A percentile compares a stretch with the other conserved stretches of the same genome.
Conservation (phyloP, 1,140 invertebrate genomes). For the Ceratina australensis region DNA sequence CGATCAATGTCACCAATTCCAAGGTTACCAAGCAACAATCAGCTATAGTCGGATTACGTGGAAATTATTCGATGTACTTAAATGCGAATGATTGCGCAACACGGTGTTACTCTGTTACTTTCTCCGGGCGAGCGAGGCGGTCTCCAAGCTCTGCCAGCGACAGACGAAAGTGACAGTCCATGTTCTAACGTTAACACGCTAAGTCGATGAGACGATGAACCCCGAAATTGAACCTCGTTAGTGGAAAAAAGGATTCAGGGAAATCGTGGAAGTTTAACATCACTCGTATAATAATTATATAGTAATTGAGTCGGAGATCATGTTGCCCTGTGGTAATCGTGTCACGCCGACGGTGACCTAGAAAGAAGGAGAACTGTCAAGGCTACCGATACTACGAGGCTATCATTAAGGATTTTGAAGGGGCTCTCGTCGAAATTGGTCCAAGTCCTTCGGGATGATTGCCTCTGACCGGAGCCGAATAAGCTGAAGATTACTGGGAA, state of each 20-base stretch:
- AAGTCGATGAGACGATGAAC: neutral
- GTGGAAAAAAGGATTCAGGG: no score
- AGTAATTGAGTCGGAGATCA: neutral
- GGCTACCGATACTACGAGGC: neutral
- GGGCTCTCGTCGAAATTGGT: neutral
- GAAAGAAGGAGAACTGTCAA: conserved; percentile 10
- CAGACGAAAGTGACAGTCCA: conserved; percentile 60
- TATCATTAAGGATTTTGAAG: no score
- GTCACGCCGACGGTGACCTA: conserved; percentile 1
- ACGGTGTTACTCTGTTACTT: conserved; percentile 54
- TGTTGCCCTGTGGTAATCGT: neutral
- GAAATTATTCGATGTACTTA: conserved; percentile 53
- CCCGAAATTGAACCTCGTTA: neutral
- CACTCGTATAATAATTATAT: neutral
- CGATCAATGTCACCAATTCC: conserved; percentile 14
- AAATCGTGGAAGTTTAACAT: neutral
- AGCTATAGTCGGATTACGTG: conserved; percentile 1
- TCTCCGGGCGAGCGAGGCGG: conserved; percentile 45
- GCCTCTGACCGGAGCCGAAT: neutral
- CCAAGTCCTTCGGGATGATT: no score
- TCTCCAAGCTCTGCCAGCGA: conserved; percentile 5
- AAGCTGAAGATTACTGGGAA: neutral
- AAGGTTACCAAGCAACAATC: conserved; percentile 5
- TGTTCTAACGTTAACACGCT: conserved; percentile 29
- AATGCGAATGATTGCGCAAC: conserved; percentile 55